phyloP scores from a whole-genome alignment of 2,888 invertebrate species.

The Biston betularia region DNA sequence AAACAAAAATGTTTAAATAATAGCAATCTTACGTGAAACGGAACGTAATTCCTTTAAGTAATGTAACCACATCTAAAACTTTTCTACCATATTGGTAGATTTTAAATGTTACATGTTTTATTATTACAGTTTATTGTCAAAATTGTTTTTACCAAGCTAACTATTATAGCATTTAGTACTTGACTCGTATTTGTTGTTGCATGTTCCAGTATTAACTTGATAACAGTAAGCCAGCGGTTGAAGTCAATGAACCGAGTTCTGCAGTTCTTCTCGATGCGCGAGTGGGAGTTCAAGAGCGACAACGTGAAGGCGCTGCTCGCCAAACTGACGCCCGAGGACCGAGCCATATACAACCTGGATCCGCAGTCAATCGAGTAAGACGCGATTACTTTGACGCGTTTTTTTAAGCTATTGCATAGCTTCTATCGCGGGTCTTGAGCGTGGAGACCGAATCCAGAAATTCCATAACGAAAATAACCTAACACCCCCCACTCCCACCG shows the following conservation, averaged over 20 bases:
- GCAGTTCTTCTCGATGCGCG: constrained; percentile 89
- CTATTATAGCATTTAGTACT: too few relatives aligned
- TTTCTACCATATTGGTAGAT: constrained; percentile 15
- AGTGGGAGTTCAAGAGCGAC: constrained; percentile 88
- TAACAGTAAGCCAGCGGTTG: constrained; percentile 87
- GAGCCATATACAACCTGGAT: constrained; percentile 72
- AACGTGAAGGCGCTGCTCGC: constrained; percentile 81
- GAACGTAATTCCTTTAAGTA: too few relatives aligned
- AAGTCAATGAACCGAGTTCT: constrained; percentile 87
- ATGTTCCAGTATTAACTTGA: constrained; percentile 83
- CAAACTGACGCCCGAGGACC: constrained; percentile 75
- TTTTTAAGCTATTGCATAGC: too few relatives aligned
- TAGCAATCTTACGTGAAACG: too few relatives aligned
- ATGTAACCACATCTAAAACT: neutral
- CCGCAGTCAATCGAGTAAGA: constrained; percentile 65
- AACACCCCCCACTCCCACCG: too few relatives aligned
- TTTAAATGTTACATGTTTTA: neutral
- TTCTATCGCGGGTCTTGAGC: too few relatives aligned
- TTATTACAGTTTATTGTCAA: too few relatives aligned
- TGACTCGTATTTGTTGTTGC: neutral
- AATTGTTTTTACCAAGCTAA: too few relatives aligned
- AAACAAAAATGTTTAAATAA: too few relatives aligned
- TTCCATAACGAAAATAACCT: too few relatives aligned
- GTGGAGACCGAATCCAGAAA: too few relatives aligned
- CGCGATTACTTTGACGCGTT: too few relatives aligned